phyloP scores from a whole-genome alignment of 2,888 invertebrate species.

The Metopia argyrocephala region DNA sequence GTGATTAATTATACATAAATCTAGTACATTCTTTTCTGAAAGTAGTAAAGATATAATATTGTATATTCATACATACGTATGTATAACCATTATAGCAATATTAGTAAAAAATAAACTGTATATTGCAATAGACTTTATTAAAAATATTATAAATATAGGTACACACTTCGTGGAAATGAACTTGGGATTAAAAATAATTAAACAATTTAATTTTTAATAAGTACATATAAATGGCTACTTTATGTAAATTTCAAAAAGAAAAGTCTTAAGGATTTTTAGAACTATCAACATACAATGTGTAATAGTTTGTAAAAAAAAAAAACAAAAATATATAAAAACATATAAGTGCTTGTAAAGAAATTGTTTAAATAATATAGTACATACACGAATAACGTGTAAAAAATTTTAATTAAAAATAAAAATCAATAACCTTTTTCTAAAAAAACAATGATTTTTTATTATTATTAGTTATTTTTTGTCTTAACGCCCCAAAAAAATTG shows the following conservation, averaged over 20 bases:
- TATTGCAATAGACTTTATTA: not conserved
- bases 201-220: not conserved
- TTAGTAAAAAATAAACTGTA: too few species aligned
- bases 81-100: conserved; percentile 13
- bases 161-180: conserved; percentile 14
- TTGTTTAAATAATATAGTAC: conserved; percentile 32
- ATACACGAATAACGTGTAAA: conserved; percentile 35
- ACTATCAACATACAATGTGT: conserved; percentile 12
- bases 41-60: not conserved
- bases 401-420: conserved; percentile 57
- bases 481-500: not conserved
- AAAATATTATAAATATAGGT: conserved; percentile 7
- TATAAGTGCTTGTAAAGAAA: conserved; percentile 55
- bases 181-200: conserved; percentile 15
- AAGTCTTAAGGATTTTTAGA: conserved; percentile 24
- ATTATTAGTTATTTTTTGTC: not conserved
- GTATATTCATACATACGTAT: not conserved
- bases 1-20: conserved; percentile 56
- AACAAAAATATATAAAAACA: not conserved
- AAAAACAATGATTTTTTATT: conserved; percentile 10
- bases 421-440: conserved; percentile 46
- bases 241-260: conserved; percentile 46
- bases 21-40: conserved; percentile 24
- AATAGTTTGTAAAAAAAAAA: conserved; percentile 30
- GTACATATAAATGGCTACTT: conserved; percentile 27